A percentile compares a stretch with the other conserved stretches of the same genome.
phyloP scores from a whole-genome alignment of 1,140 invertebrate genomes.

The Araneus ventricosus region DNA sequence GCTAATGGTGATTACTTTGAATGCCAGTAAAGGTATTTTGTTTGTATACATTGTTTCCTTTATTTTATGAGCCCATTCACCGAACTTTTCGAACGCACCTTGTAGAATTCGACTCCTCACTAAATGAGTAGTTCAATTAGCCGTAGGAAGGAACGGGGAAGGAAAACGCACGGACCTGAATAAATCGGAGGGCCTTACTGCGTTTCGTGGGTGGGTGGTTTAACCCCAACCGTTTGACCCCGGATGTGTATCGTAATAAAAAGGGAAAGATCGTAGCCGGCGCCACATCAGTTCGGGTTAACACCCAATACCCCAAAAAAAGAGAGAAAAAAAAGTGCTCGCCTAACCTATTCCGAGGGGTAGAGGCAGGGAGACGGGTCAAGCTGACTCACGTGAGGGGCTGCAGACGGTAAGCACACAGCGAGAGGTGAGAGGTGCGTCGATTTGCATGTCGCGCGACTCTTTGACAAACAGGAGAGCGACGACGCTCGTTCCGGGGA shows the following conservation, averaged over 20 bases:
- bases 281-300: constrained; percentile 53
- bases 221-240: constrained; percentile 64
- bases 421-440: background rate
- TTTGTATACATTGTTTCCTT: too few relatives aligned
- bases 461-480: background rate
- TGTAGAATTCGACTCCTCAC: too few relatives aligned
- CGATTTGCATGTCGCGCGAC: background rate
- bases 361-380: background rate
- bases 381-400: constrained; percentile 15
- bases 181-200: background rate
- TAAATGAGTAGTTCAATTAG: too few relatives aligned
- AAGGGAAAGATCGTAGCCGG: constrained; percentile 43
- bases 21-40: too few relatives aligned
- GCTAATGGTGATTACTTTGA: too few relatives aligned
- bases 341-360: background rate
- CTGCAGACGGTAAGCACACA: constrained; percentile 6
- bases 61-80: too few relatives aligned
- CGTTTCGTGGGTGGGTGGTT: constrained; percentile 52
- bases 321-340: background rate
- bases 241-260: constrained; percentile 61
- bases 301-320: constrained; percentile 36
- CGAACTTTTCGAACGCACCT: too few relatives aligned
- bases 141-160: background rate
- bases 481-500: background rate
- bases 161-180: background rate